Percentiles rank a stretch among this genome's conserved stretches.
Conservation (phyloP, 1,140 invertebrate genomes). For the Drosophila saltans region DNA sequence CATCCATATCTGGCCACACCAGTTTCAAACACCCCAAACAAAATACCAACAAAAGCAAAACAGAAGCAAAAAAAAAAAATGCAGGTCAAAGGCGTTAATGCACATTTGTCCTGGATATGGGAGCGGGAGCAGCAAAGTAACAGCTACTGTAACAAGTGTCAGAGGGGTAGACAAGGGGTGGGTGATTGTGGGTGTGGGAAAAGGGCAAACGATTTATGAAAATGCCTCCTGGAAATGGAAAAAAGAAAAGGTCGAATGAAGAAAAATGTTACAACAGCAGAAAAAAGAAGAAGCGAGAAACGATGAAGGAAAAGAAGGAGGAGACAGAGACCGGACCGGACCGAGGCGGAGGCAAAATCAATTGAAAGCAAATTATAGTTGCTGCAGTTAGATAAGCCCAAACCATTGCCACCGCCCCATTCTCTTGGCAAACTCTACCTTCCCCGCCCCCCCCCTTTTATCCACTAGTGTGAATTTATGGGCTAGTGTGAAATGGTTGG, state of each 20-base stretch:
- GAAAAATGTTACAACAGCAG: conserved; percentile 62
- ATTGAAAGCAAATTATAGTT: conserved; percentile 81
- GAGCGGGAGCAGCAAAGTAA: conserved; percentile 9
- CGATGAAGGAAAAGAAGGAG: not conserved
- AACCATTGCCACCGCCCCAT: not conserved
- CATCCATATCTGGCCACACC: not conserved
- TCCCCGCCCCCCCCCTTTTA: not conserved
- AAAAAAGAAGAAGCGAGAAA: conserved; percentile 12
- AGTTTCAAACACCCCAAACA: conserved; percentile 7
- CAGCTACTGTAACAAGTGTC: conserved; percentile 71
- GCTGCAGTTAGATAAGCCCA: conserved; percentile 76
- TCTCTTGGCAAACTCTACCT: not conserved
- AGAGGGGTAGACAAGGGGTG: conserved; percentile 31
- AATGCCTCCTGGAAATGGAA: conserved; percentile 45
- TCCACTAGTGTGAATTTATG: conserved; percentile 10
- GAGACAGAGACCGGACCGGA: not conserved
- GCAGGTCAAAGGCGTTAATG: conserved; percentile 81
- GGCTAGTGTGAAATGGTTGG: conserved; percentile 47
- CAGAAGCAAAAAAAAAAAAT: conserved; percentile 22
- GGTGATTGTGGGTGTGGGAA: conserved; percentile 24
- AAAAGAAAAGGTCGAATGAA: conserved; percentile 63
- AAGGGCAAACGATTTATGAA: conserved; percentile 70
- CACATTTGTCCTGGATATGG: conserved; percentile 64
- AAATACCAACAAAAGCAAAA: conserved; percentile 9
- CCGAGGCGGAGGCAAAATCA: conserved; percentile 62